Evolutionary conservation across 2,113 vertebrate genomes (phyloP), one percentile per base, ranked within the genome.

Genomic region (Leiothrix lutea): DNA sequence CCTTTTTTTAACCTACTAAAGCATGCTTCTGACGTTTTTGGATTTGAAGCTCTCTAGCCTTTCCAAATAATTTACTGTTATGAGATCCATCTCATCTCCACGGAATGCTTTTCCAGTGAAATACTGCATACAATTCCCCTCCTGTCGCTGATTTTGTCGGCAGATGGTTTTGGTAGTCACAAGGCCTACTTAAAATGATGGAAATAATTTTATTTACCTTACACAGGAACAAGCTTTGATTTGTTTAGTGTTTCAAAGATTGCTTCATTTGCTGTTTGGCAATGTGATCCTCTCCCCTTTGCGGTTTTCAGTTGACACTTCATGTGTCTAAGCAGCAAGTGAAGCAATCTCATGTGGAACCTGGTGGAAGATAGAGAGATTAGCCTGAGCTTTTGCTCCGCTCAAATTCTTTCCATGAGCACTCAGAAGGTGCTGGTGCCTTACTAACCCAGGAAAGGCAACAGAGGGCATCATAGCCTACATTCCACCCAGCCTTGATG

Each of bases 161-260:
- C 48, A 86, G 66, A 62, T 92, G 70, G 6, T 75, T 82, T 89
- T 79, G 29, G 48, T 90, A 70, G 82, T 82, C 71, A 69, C 16
- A 12, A 85, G 24, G 24, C 48, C 69, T 85, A 33, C 66, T 87
- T 81, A 66, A 80, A 93, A 62, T 57, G 2, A 45, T 51, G 33
- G 23, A 79, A 85, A 79, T 79, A 28, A 54, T 90, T 87, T 70
- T 48, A 79, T 87, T 93, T 85, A 92, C 58, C 48, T 75, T 53
- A 38, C 66, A 90, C 16, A 72, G 44, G 74, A 87, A 67, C 28
- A 70, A 89, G 48, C n/a, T 84, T 57, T 93, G 51, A 72, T 74
- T 92, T 92, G 26, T 84, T 87, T 78, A 54, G 61, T 90, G 51
- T 84, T 96, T 92, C 70, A 79, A 78, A 74, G 40, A 79, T 53